These are phyloP conservation scores for Parnassius smintheus DNA, from an alignment of 2,888 invertebrate genomes.

Conservation along the genomic window DNA sequence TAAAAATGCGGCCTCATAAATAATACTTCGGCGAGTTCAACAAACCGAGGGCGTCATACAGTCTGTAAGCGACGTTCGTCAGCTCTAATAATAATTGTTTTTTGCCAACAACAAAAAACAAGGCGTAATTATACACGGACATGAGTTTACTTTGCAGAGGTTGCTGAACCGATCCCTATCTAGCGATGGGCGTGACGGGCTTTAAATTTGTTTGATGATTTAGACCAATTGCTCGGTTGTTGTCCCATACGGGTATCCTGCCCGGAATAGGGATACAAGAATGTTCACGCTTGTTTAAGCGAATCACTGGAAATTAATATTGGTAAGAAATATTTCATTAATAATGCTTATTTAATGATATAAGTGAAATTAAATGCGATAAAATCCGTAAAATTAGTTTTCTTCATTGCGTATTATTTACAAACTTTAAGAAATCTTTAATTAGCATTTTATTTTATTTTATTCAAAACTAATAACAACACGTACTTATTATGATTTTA, in stretches of 20 bases:
- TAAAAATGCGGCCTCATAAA: conserved; percentile 25
- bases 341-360: too few species aligned
- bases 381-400: too few species aligned
- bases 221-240: conserved; percentile 45
- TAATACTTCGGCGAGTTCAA: conserved; percentile 32
- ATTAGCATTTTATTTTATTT: too few species aligned
- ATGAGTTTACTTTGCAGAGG: conserved; percentile 39
- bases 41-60: conserved; percentile 33
- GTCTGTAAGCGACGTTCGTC: conserved; percentile 30
- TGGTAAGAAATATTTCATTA: too few species aligned
- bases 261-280: neutral
- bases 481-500: too few species aligned
- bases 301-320: too few species aligned
- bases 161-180: conserved; percentile 37
- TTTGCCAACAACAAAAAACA: conserved; percentile 31
- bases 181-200: conserved; percentile 13
- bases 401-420: too few species aligned
- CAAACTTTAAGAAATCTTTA: too few species aligned
- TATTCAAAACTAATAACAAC: too few species aligned
- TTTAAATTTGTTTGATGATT: conserved; percentile 38
- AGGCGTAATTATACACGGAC: conserved; percentile 46
- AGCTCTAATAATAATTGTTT: conserved; percentile 31
- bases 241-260: conserved; percentile 33
- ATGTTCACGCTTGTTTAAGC: too few species aligned
- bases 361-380: too few species aligned